Conservation (phyloP, 2,888 invertebrate genomes). For the Acanthosepion esculentum region DNA sequence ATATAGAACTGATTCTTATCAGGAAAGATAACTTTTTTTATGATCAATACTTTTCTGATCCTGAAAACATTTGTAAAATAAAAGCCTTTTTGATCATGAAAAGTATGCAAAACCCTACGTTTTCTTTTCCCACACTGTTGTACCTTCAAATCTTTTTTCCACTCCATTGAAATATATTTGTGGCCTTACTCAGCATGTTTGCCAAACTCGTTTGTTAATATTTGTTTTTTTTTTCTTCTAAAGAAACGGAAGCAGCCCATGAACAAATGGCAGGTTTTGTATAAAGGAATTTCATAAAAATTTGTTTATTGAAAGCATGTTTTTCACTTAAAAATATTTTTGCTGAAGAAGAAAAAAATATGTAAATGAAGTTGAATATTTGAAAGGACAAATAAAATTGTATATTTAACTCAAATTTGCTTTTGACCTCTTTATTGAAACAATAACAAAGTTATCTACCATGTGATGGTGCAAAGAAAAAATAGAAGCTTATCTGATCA, state of each 20-base stretch:
- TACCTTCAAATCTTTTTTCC: background rate
- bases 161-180: background rate
- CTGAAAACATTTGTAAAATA: background rate
- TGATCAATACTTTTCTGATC: background rate
- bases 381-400: background rate
- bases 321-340: background rate
- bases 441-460: too few relatives aligned
- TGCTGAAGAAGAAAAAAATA: background rate
- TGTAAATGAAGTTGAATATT: background rate
- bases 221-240: background rate
- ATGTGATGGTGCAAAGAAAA: too few relatives aligned
- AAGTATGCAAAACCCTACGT: background rate
- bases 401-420: slow-evolving; percentile 1
- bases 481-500: too few relatives aligned
- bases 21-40: background rate
- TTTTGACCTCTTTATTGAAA: background rate
- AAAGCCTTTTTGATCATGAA: background rate
- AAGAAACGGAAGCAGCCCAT: background rate
- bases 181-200: background rate
- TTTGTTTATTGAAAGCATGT: background rate
- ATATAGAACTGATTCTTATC: background rate
- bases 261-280: background rate
- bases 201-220: background rate
- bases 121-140: background rate
- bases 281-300: background rate